phyloP scores from a whole-genome alignment of 2,888 invertebrate genomes.

The Heliconius cydno region DNA sequence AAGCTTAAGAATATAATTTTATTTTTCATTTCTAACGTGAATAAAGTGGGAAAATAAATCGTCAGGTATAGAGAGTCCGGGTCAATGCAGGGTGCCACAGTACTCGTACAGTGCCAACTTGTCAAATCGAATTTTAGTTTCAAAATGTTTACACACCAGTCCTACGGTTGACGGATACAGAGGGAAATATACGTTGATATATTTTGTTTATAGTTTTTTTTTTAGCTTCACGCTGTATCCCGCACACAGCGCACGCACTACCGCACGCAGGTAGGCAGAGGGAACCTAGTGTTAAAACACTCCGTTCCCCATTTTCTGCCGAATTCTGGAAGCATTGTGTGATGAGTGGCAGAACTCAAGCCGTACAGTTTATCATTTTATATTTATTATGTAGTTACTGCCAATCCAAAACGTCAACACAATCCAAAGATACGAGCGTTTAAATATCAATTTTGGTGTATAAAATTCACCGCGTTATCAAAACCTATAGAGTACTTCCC shows the following conservation, averaged over 20 bases:
- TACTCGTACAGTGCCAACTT: slow-evolving; percentile 15
- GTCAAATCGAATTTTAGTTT: slow-evolving; percentile 34
- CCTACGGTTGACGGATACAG: slow-evolving; percentile 25
- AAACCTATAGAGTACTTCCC: too few relatives aligned
- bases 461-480: too few relatives aligned
- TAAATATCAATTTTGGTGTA: too few relatives aligned
- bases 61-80: slow-evolving; percentile 9
- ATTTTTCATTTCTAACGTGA: not conserved
- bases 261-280: not conserved
- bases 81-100: slow-evolving; percentile 14
- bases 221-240: not conserved
- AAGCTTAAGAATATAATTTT: not conserved
- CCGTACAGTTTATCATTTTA: too few relatives aligned
- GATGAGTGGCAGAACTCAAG: too few relatives aligned
- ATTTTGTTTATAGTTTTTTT: not conserved
- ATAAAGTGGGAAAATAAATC: slow-evolving; percentile 6
- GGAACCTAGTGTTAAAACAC: not conserved
- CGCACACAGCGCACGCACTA: too few relatives aligned
- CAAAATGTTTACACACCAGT: slow-evolving; percentile 33
- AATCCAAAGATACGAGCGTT: too few relatives aligned
- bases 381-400: too few relatives aligned
- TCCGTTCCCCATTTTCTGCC: not conserved
- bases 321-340: not conserved
- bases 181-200: not conserved
- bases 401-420: too few relatives aligned